Conservation (phyloP, 2,113 vertebrate species). For the Catagonus wagneri region DNA sequence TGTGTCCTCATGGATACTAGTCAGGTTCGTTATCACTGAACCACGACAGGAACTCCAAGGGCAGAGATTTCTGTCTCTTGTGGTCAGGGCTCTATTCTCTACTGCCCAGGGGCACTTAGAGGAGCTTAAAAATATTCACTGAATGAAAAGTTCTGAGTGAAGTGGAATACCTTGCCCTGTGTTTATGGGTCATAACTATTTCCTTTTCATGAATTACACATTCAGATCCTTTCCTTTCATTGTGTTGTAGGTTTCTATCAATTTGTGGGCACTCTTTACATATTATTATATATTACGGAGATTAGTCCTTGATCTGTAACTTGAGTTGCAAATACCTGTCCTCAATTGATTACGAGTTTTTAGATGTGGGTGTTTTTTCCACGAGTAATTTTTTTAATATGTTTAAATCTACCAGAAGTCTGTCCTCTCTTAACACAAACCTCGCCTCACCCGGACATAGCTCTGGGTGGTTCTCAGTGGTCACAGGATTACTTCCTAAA, state of each 20-base stretch:
- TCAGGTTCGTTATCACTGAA: too few species aligned
- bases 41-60: neutral
- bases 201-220: neutral
- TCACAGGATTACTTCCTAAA: neutral
- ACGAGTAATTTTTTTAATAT: neutral
- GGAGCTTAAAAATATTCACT: neutral
- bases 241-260: neutral
- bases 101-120: neutral
- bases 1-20: too few species aligned
- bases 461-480: neutral
- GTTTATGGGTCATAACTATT: neutral
- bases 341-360: neutral
- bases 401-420: slow-evolving; percentile 10
- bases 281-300: neutral
- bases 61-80: neutral
- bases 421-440: neutral
- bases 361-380: neutral
- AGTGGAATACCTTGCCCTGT: neutral
- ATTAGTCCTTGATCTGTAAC: neutral
- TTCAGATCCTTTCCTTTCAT: neutral
- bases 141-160: neutral
- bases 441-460: neutral
- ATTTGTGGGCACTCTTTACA: neutral
- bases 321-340: slow-evolving; percentile 8
- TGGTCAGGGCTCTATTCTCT: neutral